phyloP scores from a whole-genome alignment of 1,140 invertebrate species.

The Drosophila triauraria region DNA sequence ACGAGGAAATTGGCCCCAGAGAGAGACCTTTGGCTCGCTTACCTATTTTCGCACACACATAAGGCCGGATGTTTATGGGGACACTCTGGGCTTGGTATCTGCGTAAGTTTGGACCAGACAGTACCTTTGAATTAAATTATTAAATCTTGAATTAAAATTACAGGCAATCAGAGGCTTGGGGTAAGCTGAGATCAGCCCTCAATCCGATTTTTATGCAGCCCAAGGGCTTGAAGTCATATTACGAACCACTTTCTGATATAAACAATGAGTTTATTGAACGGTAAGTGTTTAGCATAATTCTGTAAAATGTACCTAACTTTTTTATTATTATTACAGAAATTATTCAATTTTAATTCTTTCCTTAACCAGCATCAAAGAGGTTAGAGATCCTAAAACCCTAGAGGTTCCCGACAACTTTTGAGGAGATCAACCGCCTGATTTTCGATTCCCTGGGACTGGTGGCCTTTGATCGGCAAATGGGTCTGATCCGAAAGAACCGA shows the following conservation, averaged over 20 bases:
- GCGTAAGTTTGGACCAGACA: neutral
- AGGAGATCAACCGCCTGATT: conserved; percentile 89
- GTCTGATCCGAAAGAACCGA: conserved; percentile 60
- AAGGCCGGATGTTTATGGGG: conserved; percentile 16
- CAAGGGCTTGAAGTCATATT: conserved; percentile 55
- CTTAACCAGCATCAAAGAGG: conserved; percentile 62
- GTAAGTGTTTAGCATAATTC: conserved; percentile 12
- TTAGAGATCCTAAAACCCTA: conserved; percentile 86
- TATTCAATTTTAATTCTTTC: conserved; percentile 56
- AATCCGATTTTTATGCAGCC: conserved; percentile 79
- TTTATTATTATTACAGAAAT: no score
- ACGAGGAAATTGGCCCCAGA: conserved; percentile 72
- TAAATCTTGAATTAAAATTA: fast-evolving
- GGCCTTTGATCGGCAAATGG: conserved; percentile 89
- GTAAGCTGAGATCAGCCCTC: conserved; percentile 34
- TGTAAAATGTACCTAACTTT: neutral
- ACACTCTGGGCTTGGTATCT: conserved; percentile 2
- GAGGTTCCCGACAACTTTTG: conserved; percentile 87
- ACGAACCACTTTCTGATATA: conserved; percentile 60
- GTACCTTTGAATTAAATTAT: no score
- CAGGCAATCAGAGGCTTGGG: conserved; percentile 12
- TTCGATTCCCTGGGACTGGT: conserved; percentile 90
- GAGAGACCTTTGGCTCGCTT: conserved; percentile 49
- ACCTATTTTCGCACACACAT: conserved; percentile 51
- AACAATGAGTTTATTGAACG: conserved; percentile 75